Base-by-base conservation (phyloP, 2,113 vertebrate genomes). In the Rutilus rutilus region DNA sequence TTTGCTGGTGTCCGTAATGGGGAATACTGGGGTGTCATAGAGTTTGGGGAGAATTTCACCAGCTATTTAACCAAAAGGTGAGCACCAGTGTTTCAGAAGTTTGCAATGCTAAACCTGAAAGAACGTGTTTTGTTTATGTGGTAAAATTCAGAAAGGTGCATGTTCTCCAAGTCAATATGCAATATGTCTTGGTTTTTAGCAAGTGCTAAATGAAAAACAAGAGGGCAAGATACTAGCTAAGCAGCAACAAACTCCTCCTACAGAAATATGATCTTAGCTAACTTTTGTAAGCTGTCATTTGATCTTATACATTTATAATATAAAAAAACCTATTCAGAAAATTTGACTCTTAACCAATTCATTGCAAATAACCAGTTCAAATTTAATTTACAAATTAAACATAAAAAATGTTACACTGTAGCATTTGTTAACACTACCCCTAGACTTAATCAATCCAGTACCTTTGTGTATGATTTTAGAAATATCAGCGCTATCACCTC, bases 21-120 rank as follows among this genome's bases (percentile, higher is more conserved):
- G 27, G 91, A 94, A 78, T 96, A 95, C 82, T 95, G 95, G 95
- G 95, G 91, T 0, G 82, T 95, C 89, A 90, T 96, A 6, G 93
- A 92, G 83, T 95, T 95, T 59, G 93, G 94, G 15, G 69, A 93
- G 88, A 95, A 95, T 90, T 96, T 95, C 91, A 94, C 93, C 89
- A 94, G 90, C 86, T 94, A 93, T 88, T 82, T 96, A 88, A 92
- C 90, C 5, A 94, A 92, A 88, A 93, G 95, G 95, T 95, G 85
- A 92, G 85, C 59, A 30, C 60, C 62, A 33, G 21, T 23, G 21
- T 21, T 57, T 74, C 21, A 65, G 5, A 69, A 50, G 27, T 10
- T 82, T 36, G 33, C 25, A 10, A n/a, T 71, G 39, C 4, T 77
- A 21, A 25, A 47, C 36, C 59, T 64, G n/a, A 64, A 64, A 45